Evolutionary conservation across 2,113 vertebrate genomes (phyloP), one percentile per base, ranked within the genome.

Genomic region (human): DNA sequence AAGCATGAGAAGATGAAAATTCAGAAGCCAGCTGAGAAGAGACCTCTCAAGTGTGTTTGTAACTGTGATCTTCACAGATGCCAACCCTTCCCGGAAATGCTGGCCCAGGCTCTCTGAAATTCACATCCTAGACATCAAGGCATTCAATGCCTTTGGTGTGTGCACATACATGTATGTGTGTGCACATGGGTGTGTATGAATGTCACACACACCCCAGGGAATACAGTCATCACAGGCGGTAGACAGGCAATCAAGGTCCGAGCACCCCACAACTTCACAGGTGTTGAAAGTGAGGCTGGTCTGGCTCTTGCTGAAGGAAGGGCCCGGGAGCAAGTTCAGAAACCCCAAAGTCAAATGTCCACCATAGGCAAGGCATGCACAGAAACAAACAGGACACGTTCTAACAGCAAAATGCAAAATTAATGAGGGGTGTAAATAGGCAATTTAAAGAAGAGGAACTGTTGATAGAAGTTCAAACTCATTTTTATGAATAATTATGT

Each of bases 211-310:
- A 20, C 5, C 30, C 66, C 50, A n/a, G 1, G 23, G 57, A 66
- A 32, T 25, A 30, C 40, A 9, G 66, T 22, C 5, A 17, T 6
- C 64, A 4, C 73, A 0, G 38, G 12, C 30, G 2, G 13, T 5
- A 10, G 3, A 13, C 43, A 22, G 30, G 5, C 4, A 1, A 9
- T 2, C 22, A 6, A 1, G 35, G 1, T 8, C 80, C 14, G 3
- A 5, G 8, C 2, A 0, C 16, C 75, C 14, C 1, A 0, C 1
- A 3, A 0, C 1, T 6, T 59, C 83, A 45, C 17, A 12, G n/a
- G 11, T 8, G 0, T 25, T 5, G 0, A 1, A 4, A 12, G 61
- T 0, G 11, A 50, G 45, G 23, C 22, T 8, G 50, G 0, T 3
- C 25, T 10, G 55, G 45, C 55, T 27, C 55, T 20, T 1, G 16